These are phyloP conservation scores for Propithecus deckenii DNA, from an alignment of 2,797 vertebrate genomes.

Conservation along the genomic window DNA sequence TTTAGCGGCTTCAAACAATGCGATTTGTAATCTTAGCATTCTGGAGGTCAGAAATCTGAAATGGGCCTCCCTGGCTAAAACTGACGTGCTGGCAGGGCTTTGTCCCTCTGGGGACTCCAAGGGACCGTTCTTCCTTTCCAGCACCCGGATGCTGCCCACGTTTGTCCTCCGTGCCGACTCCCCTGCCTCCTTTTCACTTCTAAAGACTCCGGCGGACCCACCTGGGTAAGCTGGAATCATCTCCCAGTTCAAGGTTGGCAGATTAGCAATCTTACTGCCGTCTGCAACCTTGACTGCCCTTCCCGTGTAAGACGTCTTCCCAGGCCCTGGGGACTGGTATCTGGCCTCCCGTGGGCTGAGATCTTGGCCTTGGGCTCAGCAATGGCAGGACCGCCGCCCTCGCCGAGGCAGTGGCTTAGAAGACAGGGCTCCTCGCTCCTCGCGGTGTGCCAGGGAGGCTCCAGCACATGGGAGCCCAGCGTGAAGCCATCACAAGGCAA, in stretches of 20 bases:
- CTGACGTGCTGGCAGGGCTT: fast-evolving
- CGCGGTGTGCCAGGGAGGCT: fast-evolving
- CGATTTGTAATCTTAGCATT: not conserved
- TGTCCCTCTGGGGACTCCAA: too few species aligned
- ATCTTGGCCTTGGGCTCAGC: not conserved
- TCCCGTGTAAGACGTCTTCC: too few species aligned
- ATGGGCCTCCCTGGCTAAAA: not conserved
- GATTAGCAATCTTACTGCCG: not conserved
- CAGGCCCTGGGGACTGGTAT: too few species aligned
- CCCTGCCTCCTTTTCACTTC: not conserved
- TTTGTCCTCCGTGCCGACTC: too few species aligned
- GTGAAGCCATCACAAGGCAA: not conserved
- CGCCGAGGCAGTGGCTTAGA: not conserved
- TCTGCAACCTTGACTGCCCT: not conserved
- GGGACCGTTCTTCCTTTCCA: too few species aligned
- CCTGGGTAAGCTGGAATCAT: not conserved
- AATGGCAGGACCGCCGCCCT: not conserved
- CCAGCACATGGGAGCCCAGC: not conserved
- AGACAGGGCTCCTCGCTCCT: not conserved
- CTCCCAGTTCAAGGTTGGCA: not conserved
- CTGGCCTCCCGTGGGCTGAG: not conserved
- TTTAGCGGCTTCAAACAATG: not conserved
- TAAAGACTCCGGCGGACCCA: not conserved
- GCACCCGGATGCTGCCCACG: not conserved
- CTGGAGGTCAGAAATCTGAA: not conserved